phyloP scores from a whole-genome alignment of 2,113 vertebrate genomes.

The Petrocephalus microphthalmus region DNA sequence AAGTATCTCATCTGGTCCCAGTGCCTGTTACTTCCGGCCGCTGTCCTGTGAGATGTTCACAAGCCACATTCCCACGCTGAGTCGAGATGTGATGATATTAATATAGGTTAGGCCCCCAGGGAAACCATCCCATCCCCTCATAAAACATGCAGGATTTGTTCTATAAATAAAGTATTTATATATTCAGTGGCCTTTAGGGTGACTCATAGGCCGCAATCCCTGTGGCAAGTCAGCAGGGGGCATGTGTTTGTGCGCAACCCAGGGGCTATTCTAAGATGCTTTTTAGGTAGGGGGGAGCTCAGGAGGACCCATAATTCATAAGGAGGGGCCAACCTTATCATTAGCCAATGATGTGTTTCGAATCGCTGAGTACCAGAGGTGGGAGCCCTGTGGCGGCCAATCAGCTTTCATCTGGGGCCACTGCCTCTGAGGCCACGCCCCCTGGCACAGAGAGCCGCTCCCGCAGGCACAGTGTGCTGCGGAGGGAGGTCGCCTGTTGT shows the following conservation, averaged over 20 bases:
- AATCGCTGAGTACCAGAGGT: not conserved
- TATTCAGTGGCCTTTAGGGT: slow-evolving; percentile 54
- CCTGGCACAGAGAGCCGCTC: not conserved
- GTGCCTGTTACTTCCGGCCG: not conserved
- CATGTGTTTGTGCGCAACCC: not conserved
- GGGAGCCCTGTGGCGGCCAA: not conserved
- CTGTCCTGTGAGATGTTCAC: not conserved
- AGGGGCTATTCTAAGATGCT: not conserved
- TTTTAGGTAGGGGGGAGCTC: not conserved
- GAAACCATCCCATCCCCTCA: slow-evolving; percentile 39
- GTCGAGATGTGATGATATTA: not conserved
- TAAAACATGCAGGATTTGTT: slow-evolving; percentile 59
- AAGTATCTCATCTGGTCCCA: not conserved
- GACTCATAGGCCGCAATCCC: slow-evolving; percentile 31
- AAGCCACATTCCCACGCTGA: not conserved
- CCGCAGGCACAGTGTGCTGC: no score
- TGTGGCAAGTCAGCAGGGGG: not conserved
- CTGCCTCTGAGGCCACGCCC: not conserved
- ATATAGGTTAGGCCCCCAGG: not conserved
- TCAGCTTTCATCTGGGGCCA: not conserved
- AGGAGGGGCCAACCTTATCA: not conserved
- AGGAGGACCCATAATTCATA: not conserved
- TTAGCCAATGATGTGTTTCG: not conserved
- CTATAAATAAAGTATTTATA: slow-evolving; percentile 61
- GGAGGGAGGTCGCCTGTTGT: not conserved